A percentile compares a stretch with the other conserved stretches of the same genome.
phyloP scores from a whole-genome alignment of 2,888 invertebrate genomes.

The Lasioglossum figueresi region DNA sequence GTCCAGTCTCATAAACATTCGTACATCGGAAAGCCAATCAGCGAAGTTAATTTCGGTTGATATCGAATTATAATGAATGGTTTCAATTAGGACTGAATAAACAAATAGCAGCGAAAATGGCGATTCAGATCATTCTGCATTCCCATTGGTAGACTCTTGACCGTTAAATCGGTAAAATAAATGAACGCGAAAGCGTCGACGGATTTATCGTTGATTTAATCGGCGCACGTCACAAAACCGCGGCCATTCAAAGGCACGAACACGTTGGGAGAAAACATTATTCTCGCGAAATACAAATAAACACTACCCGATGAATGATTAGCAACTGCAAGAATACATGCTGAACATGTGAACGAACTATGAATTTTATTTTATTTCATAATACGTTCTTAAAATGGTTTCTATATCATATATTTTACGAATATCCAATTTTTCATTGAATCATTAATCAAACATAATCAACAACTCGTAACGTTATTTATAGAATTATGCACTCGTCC shows the following conservation, averaged over 20 bases:
- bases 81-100: background rate
- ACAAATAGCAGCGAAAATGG: constrained; percentile 3
- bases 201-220: constrained; percentile 23
- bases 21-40: background rate
- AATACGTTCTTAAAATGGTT: background rate
- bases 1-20: background rate
- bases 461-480: background rate
- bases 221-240: constrained; percentile 5
- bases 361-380: background rate
- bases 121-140: background rate
- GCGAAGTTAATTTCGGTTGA: constrained; percentile 11
- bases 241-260: background rate
- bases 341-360: background rate
- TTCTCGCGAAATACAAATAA: constrained; percentile 29
- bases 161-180: constrained; percentile 25
- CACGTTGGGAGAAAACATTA: constrained; percentile 1
- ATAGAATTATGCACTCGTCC: background rate
- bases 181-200: constrained; percentile 16
- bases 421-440: background rate
- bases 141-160: constrained; percentile 18
- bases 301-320: background rate
- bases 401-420: background rate
- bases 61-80: background rate
- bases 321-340: background rate
- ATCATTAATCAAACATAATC: background rate